Evolutionary conservation across 64 coral and sea anemone species (phyloP).

Genomic region (Hydrozoanthus tunicans): DNA sequence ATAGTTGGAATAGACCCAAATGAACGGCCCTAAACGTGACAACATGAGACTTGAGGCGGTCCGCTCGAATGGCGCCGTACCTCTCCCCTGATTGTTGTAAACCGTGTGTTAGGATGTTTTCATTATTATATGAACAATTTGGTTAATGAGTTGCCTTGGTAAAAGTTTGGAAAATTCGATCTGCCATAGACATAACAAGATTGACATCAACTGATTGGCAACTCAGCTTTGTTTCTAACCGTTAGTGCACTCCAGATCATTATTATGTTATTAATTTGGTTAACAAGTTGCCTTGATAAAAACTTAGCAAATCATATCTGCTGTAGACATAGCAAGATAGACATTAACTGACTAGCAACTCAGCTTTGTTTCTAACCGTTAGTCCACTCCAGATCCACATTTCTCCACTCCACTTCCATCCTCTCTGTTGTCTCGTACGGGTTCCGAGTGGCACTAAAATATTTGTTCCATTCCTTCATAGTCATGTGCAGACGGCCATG

Average conservation of each 20-base stretch:
- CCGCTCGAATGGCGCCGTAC: no score
- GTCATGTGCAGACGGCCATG: slow-evolving; percentile 87
- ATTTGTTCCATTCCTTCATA: slow-evolving; percentile 88
- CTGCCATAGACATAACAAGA: not conserved
- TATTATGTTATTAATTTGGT: no score
- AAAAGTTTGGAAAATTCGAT: not conserved
- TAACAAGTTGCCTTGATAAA: no score
- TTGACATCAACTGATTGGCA: not conserved
- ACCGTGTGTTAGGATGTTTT: not conserved
- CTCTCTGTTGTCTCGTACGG: slow-evolving; percentile 92
- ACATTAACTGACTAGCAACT: not conserved
- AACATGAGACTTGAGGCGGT: no score
- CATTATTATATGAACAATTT: not conserved
- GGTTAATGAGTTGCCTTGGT: no score
- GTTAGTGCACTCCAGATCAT: slow-evolving; percentile 90
- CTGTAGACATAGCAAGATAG: not conserved
- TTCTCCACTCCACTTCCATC: slow-evolving; percentile 93
- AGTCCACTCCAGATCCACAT: slow-evolving; percentile 91
- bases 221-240: slow-evolving; percentile 41
- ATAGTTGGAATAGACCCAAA: no score
- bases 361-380: slow-evolving; percentile 65
- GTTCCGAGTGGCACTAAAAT: slow-evolving; percentile 89
- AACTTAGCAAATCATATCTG: not conserved
- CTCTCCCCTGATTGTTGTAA: no score
- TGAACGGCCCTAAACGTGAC: no score